These are phyloP conservation scores for Dolichomitus sp. DNA, from an alignment of 2,888 invertebrate species.

Conservation along the genomic window DNA sequence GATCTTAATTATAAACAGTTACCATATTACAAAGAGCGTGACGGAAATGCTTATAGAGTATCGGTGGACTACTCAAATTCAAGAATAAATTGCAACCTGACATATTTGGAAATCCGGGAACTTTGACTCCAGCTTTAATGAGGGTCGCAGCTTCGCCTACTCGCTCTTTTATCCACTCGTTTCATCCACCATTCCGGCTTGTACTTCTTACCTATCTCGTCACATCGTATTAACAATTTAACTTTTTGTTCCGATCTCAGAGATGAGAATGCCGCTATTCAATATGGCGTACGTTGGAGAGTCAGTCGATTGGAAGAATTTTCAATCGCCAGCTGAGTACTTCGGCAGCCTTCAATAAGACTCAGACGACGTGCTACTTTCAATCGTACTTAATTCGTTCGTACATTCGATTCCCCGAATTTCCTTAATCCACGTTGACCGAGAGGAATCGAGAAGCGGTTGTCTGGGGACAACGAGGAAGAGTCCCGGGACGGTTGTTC, in stretches of 20 bases:
- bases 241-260: conserved; percentile 2
- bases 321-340: not conserved
- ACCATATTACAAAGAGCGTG: not conserved
- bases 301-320: conserved; percentile 1
- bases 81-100: not conserved
- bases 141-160: conserved; percentile 58
- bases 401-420: conserved; percentile 53
- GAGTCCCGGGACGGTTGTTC: conserved; percentile 71
- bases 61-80: no score
- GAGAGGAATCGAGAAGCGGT: conserved; percentile 50
- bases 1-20: not conserved
- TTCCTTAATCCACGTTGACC: conserved; percentile 61
- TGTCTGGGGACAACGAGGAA: conserved; percentile 71
- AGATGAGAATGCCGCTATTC: not conserved
- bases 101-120: conserved; percentile 74
- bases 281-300: not conserved
- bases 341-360: conserved; percentile 17
- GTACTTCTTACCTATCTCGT: not conserved
- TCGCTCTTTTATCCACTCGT: conserved; percentile 11
- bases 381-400: conserved; percentile 32
- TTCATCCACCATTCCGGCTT: not conserved
- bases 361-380: conserved; percentile 42
- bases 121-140: conserved; percentile 82
- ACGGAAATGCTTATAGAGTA: not conserved
- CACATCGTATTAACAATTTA: conserved; percentile 6